A percentile compares a stretch with the other conserved stretches of the same genome.
Conservation (phyloP, 2,797 vertebrate genomes). For the Amphiprion clarkii region DNA sequence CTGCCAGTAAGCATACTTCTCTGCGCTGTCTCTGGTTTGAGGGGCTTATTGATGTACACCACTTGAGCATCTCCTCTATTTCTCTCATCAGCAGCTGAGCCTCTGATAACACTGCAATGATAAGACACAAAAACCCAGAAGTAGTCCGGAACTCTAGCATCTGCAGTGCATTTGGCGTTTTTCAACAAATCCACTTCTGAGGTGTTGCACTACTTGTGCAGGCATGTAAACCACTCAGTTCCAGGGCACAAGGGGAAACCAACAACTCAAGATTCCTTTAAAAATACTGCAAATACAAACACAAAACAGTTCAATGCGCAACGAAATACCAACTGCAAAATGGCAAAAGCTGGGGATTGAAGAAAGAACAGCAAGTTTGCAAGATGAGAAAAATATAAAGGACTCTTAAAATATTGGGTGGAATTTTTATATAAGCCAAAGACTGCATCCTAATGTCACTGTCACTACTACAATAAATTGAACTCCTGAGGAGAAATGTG, state of each 20-base stretch:
- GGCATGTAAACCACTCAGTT: neutral
- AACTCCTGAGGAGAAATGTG: neutral
- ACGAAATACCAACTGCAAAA: neutral
- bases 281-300: neutral
- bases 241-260: neutral
- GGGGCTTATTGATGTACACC: constrained; percentile 15
- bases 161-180: neutral
- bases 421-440: neutral
- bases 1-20: constrained; percentile 43
- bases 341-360: neutral
- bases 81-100: constrained; percentile 61
- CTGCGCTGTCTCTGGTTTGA: neutral
- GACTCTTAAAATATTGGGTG: neutral
- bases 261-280: neutral
- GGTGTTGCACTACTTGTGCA: neutral
- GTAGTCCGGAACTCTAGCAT: neutral
- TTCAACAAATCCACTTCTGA: constrained; percentile 5
- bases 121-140: constrained; percentile 23
- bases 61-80: constrained; percentile 61
- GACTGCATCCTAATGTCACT: neutral
- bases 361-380: neutral
- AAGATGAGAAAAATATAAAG: neutral
- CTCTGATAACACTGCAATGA: constrained; percentile 70
- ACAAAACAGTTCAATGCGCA: neutral
- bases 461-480: neutral